Evolutionary conservation across 2,797 vertebrate species (phyloP), one percentile per base, ranked within the genome.

Genomic region (Apogon talboti): DNA sequence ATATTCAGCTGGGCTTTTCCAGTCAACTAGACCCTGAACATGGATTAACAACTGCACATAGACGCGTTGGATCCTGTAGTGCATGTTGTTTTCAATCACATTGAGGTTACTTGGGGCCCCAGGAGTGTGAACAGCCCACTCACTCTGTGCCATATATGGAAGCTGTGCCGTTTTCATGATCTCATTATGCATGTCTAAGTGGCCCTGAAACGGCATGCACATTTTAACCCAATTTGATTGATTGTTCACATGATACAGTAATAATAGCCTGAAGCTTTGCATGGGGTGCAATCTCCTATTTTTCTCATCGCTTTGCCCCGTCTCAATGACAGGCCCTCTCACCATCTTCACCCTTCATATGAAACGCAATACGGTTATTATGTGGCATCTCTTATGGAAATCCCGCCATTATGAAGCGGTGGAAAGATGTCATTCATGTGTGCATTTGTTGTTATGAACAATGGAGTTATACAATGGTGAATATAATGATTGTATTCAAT

Each of bases 161-260:
- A 50, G 46, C 74, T 42, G 43, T 18, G 52, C 28, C 33, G 6
- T 57, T 51, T 71, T 61, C 64, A 37, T 74, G 76, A 77, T 87
- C 67, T 84, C 53, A 74, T 82, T 83, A 81, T 64, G 55, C 41
- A 60, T 48, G 63, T 70, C 58, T 60, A 73, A 79, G 65, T 71
- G 81, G 78, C 78, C 53, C 68, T 64, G 79, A 84, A 85, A 83
- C 71, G 41, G 38, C 55, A 65, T 77, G 76, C 78, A 82, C 79
- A 77, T 73, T 82, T 78, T 80, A 82, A 87, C 57, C 61, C 71
- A 59, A 71, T 86, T 72, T 86, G 81, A 89, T 83, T 56, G 78
- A 88, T 90, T 82, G 73, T 75, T 81, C 78, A 84, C 71, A 61
- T 74, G 81, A 82, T 83, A 76, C 71, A 82, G 74, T 89, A 84